Evolutionary conservation across 2,888 invertebrate genomes (phyloP), one percentile per base, ranked within the genome.

Genomic region (Myopa testacea): DNA sequence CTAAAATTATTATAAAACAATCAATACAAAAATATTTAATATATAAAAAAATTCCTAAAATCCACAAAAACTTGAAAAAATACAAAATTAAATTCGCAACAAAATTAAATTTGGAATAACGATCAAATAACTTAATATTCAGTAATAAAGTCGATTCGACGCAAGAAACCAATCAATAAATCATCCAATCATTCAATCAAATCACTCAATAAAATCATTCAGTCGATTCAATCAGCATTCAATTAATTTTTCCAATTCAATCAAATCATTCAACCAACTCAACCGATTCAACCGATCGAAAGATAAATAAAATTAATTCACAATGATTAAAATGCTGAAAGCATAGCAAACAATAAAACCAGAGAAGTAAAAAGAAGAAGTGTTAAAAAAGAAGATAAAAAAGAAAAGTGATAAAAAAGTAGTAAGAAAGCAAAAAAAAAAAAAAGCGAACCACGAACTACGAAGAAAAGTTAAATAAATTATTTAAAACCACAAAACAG

Each of bases 401-500:
- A 62, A 40, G 55, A 8, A 62, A 62, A 40, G 55, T 14, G 26
- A 63, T 19, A 60, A 58, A 73, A 73, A 19, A 4, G 4, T 4
- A 63, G 19, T 34, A 45, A 45, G 45, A 60, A 52, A 62, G 38
- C 62, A 74, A 74, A 60, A 75, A 14, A n/a, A 52, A 68, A 4
- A 19, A 55, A n/a, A 67, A 38, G n/a, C 34, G 52, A 58, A 55
- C 26, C 26, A 26, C 26, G 26, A 26, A 26, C 26, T 26, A 26
- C 26, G 2, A 68, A 40, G 14, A 63, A 55, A 37, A 63, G 2
- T 34, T n/a, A 34, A 67, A 75, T 55, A 75, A 38, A 75, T 67
- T 75, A 58, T 55, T 65, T n/a, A 37, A 67, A 68, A 75, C 75
- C 75, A 67, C 75, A 75, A 65, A 75, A 68, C 67, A 40, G 58